Conservation (phyloP, 2,888 invertebrate species). For the Rhamnusium bicolor region DNA sequence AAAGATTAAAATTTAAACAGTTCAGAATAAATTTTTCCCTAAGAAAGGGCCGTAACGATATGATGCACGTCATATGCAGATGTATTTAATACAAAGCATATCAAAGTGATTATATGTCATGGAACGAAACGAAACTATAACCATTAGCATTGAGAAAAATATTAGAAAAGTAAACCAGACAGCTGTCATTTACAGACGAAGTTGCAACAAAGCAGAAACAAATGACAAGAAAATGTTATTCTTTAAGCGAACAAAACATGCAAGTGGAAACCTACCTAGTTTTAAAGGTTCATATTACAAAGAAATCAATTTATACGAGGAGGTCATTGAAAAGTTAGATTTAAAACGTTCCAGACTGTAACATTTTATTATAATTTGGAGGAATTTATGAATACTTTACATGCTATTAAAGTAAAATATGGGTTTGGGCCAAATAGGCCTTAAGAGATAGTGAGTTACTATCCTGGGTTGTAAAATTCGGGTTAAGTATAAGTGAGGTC, state of each 20-base stretch:
- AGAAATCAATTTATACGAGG: background rate
- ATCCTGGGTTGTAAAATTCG: background rate
- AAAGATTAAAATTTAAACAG: background rate
- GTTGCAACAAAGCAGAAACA: conserved; percentile 38
- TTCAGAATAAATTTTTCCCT: background rate
- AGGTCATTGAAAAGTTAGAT: background rate
- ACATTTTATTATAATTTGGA: conserved; percentile 35
- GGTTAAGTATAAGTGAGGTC: background rate
- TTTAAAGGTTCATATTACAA: conserved; percentile 9
- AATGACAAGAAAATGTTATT: conserved; percentile 36
- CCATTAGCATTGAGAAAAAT: conserved; percentile 31
- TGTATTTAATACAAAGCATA: conserved; percentile 19
- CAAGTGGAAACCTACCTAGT: conserved; percentile 5
- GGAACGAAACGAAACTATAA: conserved; percentile 29
- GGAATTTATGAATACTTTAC: conserved; percentile 34
- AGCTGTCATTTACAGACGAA: conserved; percentile 38
- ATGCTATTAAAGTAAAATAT: conserved; percentile 34
- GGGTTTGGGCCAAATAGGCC: conserved; percentile 6
- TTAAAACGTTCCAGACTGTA: conserved; percentile 13
- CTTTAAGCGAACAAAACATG: conserved; percentile 24
- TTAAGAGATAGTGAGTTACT: conserved; percentile 18
- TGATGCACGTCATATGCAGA: conserved; percentile 16
- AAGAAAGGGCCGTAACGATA: background rate
- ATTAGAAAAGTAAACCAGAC: conserved; percentile 30
- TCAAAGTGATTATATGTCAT: conserved; percentile 32